Percentiles rank a stretch among this genome's conserved stretches.
Conservation (phyloP, 2,113 vertebrate species). For the Neopipo cinnamomea region DNA sequence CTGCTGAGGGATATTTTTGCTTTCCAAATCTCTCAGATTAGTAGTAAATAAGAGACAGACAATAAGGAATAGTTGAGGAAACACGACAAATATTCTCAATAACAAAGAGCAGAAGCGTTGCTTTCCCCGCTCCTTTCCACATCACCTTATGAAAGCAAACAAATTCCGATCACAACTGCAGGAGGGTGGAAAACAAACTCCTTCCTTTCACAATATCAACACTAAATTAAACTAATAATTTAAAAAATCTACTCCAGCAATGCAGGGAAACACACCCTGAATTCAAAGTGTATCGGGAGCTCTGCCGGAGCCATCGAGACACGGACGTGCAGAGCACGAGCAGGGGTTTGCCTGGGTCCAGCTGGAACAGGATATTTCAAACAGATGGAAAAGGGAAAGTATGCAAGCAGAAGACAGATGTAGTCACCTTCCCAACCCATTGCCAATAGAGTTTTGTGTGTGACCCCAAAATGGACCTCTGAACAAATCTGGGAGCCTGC, state of each 20-base stretch:
- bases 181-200: background rate
- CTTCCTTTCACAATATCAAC: background rate
- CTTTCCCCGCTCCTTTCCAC: background rate
- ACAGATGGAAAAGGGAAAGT: background rate
- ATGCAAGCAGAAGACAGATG: background rate
- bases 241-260: background rate
- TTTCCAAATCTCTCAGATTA: background rate
- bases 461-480: accelerated
- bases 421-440: background rate
- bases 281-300: background rate
- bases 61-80: background rate
- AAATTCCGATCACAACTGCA: background rate
- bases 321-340: accelerated
- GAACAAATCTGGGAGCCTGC: background rate
- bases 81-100: background rate
- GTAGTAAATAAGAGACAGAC: background rate
- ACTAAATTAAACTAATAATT: slow-evolving; percentile 6
- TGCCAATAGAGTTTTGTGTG: background rate
- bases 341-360: background rate
- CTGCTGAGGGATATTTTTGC: background rate
- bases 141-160: background rate
- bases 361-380: background rate
- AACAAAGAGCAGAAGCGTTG: background rate
- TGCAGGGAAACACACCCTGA: background rate
- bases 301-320: background rate